Conservation (phyloP, 1,140 invertebrate species). For the Lasioglossum baleicum region DNA sequence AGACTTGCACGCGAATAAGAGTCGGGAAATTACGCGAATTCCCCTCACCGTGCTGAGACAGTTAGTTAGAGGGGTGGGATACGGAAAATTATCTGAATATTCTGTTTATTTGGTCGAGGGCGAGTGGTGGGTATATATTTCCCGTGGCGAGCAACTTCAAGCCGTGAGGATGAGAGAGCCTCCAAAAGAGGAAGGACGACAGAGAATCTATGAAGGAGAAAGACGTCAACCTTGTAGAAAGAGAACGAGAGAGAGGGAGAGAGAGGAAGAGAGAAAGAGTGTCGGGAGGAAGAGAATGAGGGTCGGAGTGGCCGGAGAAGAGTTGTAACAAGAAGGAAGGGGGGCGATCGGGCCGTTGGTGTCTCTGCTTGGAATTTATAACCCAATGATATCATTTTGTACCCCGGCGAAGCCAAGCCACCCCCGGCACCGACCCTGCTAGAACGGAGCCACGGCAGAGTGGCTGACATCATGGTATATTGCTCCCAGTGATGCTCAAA, state of each 20-base stretch:
- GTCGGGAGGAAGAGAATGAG: conserved; percentile 51
- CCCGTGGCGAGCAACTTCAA: conserved; percentile 49
- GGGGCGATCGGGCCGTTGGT: conserved; percentile 71
- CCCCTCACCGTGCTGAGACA: conserved; percentile 3
- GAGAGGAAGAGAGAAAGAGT: conserved; percentile 28
- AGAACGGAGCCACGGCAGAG: conserved; percentile 68
- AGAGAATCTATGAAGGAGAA: conserved; percentile 50
- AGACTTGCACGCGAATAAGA: not conserved
- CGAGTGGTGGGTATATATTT: conserved; percentile 71
- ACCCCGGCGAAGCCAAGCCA: conserved; percentile 73
- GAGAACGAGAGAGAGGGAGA: conserved; percentile 45
- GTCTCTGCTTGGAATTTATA: conserved; percentile 78
- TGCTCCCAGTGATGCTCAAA: conserved; percentile 75
- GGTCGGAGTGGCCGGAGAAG: conserved; percentile 66
- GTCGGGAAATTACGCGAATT: conserved; percentile 15
- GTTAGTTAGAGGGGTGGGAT: conserved; percentile 41
- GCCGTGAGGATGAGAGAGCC: conserved; percentile 45
- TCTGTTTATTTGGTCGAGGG: conserved; percentile 74
- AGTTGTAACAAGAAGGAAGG: conserved; percentile 70
- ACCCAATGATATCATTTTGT: conserved; percentile 80
- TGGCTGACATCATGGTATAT: conserved; percentile 78
- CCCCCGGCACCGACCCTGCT: conserved; percentile 61
- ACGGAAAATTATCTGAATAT: conserved; percentile 76
- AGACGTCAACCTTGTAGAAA: conserved; percentile 36
- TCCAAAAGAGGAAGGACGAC: conserved; percentile 44